Base-by-base conservation (phyloP, 2,797 vertebrate species). In the Intellagama lesueurii region DNA sequence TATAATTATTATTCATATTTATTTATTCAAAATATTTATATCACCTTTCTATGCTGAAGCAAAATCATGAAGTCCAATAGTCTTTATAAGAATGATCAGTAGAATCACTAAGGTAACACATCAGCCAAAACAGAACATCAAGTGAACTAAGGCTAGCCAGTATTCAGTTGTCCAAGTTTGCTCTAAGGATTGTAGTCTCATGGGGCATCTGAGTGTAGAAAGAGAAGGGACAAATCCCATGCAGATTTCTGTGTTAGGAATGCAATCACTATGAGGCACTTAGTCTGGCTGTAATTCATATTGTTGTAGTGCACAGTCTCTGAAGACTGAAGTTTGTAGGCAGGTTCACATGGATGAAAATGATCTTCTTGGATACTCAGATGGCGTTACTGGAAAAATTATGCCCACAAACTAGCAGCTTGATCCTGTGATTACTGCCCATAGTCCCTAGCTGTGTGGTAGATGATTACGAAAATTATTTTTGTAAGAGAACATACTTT, bases 351-450 rank as follows among this genome's bases (percentile, higher is more conserved):
- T 32, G 52, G 17, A 19, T 22, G n/a, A 17, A 11, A 7, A 56
- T 32, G 79, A 7, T 80, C n/a, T 19, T 22, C 11, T 35, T 64
- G 22, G 79, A 64, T 32, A 44, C 30, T 96, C 97, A 97, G 96
- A 97, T 97, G 97, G 96, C 94, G 96, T 95, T 95, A 93, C 96
- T 97, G 96, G 95, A 97, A 96, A 97, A 97, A 97, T 96, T 96
- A 95, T 95, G 96, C 95, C 96, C 96, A 96, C 96, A 96, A 96
- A 97, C 96, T 96, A 96, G 96, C 97, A 97, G 96, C 95, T 96
- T 95, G 89, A 96, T 96, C 93, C 95, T 95, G 93, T 97, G 96
- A 96, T 97, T 96, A 96, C 92, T 96, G 96, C 96, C 97, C 22
- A 12, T 14, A 17, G 17, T 78, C 40, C 26, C 66, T 70, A 69